Conservation (phyloP, 2,113 vertebrate species). For the Limnothrissa miodon region DNA sequence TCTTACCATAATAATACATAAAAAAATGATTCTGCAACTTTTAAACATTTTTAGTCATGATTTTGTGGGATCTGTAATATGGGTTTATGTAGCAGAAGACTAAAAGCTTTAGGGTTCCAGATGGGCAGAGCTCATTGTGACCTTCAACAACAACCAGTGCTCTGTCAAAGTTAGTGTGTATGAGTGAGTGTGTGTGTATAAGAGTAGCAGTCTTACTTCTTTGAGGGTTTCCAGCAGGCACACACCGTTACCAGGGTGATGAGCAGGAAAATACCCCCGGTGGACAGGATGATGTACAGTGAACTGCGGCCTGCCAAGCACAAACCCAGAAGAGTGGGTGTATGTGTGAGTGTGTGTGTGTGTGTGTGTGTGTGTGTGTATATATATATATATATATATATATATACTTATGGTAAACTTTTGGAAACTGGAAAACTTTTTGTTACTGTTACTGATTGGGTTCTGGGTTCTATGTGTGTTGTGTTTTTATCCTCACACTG, state of each 20-base stretch:
- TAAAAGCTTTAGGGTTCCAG: too few relatives aligned
- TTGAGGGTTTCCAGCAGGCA: constrained; percentile 97
- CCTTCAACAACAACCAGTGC: not conserved
- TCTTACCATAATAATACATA: too few relatives aligned
- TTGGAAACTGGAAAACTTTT: too few relatives aligned
- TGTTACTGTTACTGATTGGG: too few relatives aligned
- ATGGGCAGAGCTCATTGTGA: not conserved
- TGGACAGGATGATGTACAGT: constrained; percentile 97
- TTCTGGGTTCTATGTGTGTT: too few relatives aligned
- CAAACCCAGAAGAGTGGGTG: not conserved
- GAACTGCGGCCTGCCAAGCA: constrained; percentile 84
- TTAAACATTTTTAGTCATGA: too few relatives aligned
- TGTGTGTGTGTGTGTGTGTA: not conserved
- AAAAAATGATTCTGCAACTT: too few relatives aligned
- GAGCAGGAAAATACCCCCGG: constrained; percentile 93
- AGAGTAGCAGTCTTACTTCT: constrained; percentile 71
- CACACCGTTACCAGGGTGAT: constrained; percentile 97
- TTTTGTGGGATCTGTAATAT: too few relatives aligned
- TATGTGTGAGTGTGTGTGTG: not conserved
- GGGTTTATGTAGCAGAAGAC: too few relatives aligned
- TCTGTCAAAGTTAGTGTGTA: not conserved
- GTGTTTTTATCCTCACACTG: too few relatives aligned
- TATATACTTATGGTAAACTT: too few relatives aligned
- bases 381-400: not conserved
- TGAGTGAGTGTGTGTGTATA: not conserved